Base-by-base conservation (phyloP, 2,113 vertebrate genomes). In the Chelonoidis abingdonii region DNA sequence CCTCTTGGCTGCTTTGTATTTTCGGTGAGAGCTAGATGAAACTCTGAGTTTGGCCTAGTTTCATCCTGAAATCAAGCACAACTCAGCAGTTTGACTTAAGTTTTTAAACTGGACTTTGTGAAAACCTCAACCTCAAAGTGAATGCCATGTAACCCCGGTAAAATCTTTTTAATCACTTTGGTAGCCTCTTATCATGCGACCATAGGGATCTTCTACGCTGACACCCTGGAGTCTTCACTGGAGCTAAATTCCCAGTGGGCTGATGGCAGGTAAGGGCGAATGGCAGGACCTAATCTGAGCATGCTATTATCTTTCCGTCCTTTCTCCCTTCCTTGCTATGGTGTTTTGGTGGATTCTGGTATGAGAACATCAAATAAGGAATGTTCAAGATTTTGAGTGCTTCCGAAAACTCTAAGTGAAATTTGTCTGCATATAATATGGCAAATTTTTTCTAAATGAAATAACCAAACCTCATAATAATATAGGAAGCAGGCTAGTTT, bases 11-110 rank as follows among this genome's bases (percentile, higher is more conserved):
- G 94, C 97, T 97, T 95, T 96, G 97, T 97, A 86, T 96, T 96
- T 97, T 95, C 92, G 83, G 97, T 95, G 95, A 93, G 97, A 97
- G 94, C 95, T 97, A 96, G 95, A 97, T 93, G 93, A 97, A 97
- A 92, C 89, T 93, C 94, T 97, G 88, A 95, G 92, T 97, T 97
- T 87, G 95, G 88, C 93, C 96, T 97, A 94, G 96, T 97, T 95
- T 95, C 24, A 76, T 27, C 12, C 94, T 95, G 95, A 92, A 94
- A 97, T 92, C 85, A 47, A 41, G 24, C 21, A 44, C 75, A 47
- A 47, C 41, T 76, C 72, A 41, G 41, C 22, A 44, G 87, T 93
- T 96, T 97, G 96, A 97, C 93, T 92, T 92, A 81, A 76, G 72
- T 41, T 25, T 44, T 76, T 25, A 41, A 97, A 89, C 89, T 94